phyloP scores from a whole-genome alignment of 2,797 vertebrate genomes.

The Karalla daura region DNA sequence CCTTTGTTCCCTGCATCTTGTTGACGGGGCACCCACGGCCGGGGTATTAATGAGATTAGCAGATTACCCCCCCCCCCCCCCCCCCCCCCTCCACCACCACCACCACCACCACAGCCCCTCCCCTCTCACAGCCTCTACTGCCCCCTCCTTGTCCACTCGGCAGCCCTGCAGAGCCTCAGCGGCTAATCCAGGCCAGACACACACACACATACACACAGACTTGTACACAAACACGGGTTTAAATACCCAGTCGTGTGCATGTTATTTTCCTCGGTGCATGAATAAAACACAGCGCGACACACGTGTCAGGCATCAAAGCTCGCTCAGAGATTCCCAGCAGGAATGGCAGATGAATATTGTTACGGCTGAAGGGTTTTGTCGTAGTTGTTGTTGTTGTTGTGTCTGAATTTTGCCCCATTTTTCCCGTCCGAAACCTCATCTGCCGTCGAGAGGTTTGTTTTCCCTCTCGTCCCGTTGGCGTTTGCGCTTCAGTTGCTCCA shows the following conservation, averaged over 20 bases:
- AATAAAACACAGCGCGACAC: constrained; percentile 7
- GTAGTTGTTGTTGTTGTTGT: constrained; percentile 10
- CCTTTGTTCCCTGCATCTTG: constrained; percentile 72
- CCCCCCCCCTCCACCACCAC: constrained; percentile 52
- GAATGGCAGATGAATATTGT: neutral
- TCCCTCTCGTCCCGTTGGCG: constrained; percentile 6
- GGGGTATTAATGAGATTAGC: constrained; percentile 83
- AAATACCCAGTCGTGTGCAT: constrained; percentile 32
- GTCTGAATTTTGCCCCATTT: constrained; percentile 37
- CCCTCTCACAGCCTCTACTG: constrained; percentile 53
- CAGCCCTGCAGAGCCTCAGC: constrained; percentile 38
- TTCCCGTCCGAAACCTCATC: constrained; percentile 40
- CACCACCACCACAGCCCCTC: constrained; percentile 46
- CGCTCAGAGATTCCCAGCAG: neutral
- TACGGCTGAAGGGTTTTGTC: neutral
- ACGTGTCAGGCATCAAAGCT: constrained; percentile 25
- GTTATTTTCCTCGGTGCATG: constrained; percentile 9
- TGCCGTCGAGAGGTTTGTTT: constrained; percentile 7
- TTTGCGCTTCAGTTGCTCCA: constrained; percentile 41
- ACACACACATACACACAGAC: constrained; percentile 37
- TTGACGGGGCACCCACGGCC: constrained; percentile 70
- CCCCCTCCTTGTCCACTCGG: constrained; percentile 47
- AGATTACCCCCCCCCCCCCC: constrained; percentile 76
- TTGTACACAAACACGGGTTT: constrained; percentile 11
- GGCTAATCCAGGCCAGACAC: constrained; percentile 58